phyloP scores from a whole-genome alignment of 2,888 invertebrate species.

The Plagodis dolabraria region DNA sequence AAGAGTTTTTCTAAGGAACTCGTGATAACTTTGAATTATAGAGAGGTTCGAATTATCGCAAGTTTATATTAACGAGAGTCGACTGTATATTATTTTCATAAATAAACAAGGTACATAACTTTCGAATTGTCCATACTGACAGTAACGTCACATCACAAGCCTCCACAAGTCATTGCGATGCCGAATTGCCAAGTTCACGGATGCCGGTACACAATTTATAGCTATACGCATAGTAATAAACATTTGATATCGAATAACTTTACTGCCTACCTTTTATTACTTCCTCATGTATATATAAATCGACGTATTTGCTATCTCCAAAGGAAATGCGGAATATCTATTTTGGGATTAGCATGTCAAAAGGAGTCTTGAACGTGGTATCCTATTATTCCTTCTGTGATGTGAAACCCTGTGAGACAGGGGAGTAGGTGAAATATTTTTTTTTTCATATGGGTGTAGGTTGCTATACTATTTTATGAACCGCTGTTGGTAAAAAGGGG shows the following conservation, averaged over 20 bases:
- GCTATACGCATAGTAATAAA: constrained; percentile 38
- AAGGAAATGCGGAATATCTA: constrained; percentile 16
- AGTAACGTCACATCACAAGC: neutral
- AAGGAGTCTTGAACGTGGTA: constrained; percentile 3
- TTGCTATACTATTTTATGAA: no score
- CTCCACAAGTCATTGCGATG: constrained; percentile 19
- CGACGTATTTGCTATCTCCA: constrained; percentile 25
- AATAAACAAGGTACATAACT: no score
- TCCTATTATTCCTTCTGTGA: no score
- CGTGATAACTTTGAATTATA: no score
- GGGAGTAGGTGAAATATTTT: no score
- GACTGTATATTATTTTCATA: no score
- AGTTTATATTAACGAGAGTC: no score
- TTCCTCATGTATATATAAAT: constrained; percentile 36
- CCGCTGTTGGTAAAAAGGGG: no score
- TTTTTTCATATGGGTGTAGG: no score
- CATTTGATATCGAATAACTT: constrained; percentile 47
- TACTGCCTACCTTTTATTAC: constrained; percentile 46
- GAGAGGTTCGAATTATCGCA: no score
- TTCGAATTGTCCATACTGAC: neutral
- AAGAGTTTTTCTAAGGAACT: no score
- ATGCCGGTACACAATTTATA: constrained; percentile 30
- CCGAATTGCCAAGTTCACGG: constrained; percentile 23
- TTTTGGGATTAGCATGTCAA: constrained; percentile 23
- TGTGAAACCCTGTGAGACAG: no score